phyloP scores from a whole-genome alignment of 2,888 invertebrate species.

The Parascotia fuliginaria region DNA sequence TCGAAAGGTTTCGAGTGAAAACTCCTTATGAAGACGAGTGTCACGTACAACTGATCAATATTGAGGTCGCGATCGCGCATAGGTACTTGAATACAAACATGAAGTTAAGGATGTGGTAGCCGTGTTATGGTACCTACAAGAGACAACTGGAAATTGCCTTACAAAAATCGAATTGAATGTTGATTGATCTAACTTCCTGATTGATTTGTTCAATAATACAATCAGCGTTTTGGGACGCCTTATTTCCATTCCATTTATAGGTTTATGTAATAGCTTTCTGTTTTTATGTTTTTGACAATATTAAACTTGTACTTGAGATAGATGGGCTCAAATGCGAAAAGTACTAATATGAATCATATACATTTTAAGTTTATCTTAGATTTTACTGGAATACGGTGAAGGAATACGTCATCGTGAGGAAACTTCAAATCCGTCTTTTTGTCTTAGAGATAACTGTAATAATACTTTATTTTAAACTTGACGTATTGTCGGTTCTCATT shows the following conservation, averaged over 20 bases:
- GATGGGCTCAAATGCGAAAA: too few relatives aligned
- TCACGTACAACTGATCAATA: slow-evolving; percentile 72
- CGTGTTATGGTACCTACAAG: slow-evolving; percentile 29
- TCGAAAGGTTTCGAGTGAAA: slow-evolving; percentile 67
- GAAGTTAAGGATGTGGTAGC: slow-evolving; percentile 58
- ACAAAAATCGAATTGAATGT: slow-evolving; percentile 27
- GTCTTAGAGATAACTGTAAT: too few relatives aligned
- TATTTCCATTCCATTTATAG: not conserved
- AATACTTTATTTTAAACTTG: too few relatives aligned
- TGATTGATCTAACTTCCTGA: slow-evolving; percentile 27
- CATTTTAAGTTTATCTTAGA: too few relatives aligned
- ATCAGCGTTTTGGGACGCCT: not conserved
- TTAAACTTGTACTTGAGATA: too few relatives aligned
- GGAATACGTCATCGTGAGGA: too few relatives aligned
- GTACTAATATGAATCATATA: too few relatives aligned
- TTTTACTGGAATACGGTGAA: too few relatives aligned
- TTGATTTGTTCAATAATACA: slow-evolving; percentile 6
- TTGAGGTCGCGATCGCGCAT: slow-evolving; percentile 62
- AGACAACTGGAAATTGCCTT: slow-evolving; percentile 22
- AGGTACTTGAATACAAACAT: slow-evolving; percentile 60
- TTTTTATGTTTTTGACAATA: too few relatives aligned
- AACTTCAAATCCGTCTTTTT: too few relatives aligned
- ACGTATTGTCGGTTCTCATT: too few relatives aligned
- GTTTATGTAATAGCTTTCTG: not conserved
- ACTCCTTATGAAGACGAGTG: slow-evolving; percentile 59